Conservation (phyloP, 2,113 vertebrate genomes). For the Tretioscincus oriximinensis region DNA sequence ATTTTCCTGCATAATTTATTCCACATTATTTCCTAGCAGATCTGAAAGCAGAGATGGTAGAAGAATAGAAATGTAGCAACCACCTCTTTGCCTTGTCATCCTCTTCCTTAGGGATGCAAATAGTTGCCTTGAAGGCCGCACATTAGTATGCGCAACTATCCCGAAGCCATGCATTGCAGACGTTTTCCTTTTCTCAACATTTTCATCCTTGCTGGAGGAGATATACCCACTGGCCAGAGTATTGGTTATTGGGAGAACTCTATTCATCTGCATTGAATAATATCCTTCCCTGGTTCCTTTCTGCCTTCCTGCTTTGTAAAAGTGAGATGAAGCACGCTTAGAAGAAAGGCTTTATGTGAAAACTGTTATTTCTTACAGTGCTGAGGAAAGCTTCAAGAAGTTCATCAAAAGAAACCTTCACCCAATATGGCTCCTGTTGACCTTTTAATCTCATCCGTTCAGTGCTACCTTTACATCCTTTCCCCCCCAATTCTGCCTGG, state of each 20-base stretch:
- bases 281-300: slow-evolving; percentile 34
- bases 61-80: slow-evolving; percentile 58
- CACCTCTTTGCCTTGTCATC: slow-evolving; percentile 15
- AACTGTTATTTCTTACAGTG: slow-evolving; percentile 12
- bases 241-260: slow-evolving; percentile 5
- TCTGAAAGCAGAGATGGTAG: slow-evolving; percentile 24
- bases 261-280: slow-evolving; percentile 61
- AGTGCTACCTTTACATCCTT: neutral
- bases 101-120: slow-evolving; percentile 44
- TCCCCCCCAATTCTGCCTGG: neutral
- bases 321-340: slow-evolving; percentile 38
- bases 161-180: slow-evolving; percentile 47
- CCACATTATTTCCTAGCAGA: slow-evolving; percentile 42
- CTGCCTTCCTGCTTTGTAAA: slow-evolving; percentile 30
- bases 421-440: neutral
- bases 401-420: neutral
- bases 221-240: slow-evolving; percentile 51
- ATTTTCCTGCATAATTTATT: slow-evolving; percentile 56
- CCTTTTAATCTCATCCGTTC: slow-evolving; percentile 2
- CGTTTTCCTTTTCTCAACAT: slow-evolving; percentile 11
- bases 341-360: slow-evolving; percentile 29
- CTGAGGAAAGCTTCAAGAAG: neutral
- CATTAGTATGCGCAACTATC: slow-evolving; percentile 56
- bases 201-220: slow-evolving; percentile 38
- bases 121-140: slow-evolving; percentile 53